Evolutionary conservation across 2,113 vertebrate species (phyloP).

Genomic region (Sinosuthora webbiana): DNA sequence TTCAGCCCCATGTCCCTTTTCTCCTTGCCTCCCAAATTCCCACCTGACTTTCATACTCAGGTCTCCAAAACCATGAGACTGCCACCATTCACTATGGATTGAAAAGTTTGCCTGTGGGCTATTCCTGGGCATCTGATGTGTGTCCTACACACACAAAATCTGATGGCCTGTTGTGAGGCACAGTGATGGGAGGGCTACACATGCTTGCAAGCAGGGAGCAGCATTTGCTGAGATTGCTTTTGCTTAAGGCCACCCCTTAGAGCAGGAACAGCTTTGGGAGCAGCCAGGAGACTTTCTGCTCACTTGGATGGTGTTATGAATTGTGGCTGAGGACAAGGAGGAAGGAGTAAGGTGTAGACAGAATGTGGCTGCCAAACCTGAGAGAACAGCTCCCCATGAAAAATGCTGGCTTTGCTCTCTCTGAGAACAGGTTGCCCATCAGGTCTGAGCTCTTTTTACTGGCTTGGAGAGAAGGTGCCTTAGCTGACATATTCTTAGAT

Average conservation of each 20-base stretch:
- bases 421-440: background rate
- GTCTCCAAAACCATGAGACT: background rate
- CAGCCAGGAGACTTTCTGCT: background rate
- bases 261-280: background rate
- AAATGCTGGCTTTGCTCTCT: accelerated
- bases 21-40: background rate
- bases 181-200: background rate
- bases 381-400: background rate
- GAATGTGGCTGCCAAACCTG: background rate
- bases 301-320: background rate
- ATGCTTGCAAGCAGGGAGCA: background rate
- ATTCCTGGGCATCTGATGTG: background rate
- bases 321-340: background rate
- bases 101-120: background rate
- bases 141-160: background rate
- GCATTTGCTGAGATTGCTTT: background rate
- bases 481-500: background rate
- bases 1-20: background rate
- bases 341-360: background rate
- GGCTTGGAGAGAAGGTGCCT: background rate
- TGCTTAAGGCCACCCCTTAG: background rate
- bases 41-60: background rate
- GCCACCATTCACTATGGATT: background rate
- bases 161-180: background rate
- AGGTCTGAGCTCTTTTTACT: background rate